Evolutionary conservation across 2,888 invertebrate genomes (phyloP).

Genomic region (Octonoba sinensis): DNA sequence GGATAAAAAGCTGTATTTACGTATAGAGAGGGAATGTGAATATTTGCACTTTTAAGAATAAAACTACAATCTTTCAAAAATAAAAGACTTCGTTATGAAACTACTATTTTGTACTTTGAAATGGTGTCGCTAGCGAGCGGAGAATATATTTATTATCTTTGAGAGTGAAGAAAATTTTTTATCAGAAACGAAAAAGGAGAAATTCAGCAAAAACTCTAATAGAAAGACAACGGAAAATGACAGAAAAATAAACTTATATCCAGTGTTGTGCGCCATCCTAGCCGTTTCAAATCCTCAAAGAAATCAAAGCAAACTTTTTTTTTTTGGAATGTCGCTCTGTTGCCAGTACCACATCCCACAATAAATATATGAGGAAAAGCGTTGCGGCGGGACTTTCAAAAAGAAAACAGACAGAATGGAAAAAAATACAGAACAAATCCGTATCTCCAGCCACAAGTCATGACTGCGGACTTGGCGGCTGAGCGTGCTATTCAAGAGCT

Average conservation of each 20-base stretch:
- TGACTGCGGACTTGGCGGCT: slow-evolving; percentile 23
- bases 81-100: too few relatives aligned
- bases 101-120: neutral
- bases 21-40: too few relatives aligned
- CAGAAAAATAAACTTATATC: slow-evolving; percentile 7
- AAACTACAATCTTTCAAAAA: too few relatives aligned
- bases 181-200: slow-evolving; percentile 13
- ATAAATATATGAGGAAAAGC: slow-evolving; percentile 17
- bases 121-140: slow-evolving; percentile 13
- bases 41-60: too few relatives aligned
- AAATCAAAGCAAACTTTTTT: slow-evolving; percentile 18
- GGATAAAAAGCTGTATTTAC: too few relatives aligned
- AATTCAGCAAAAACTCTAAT: slow-evolving; percentile 41
- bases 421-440: slow-evolving; percentile 26
- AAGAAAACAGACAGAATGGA: slow-evolving; percentile 21
- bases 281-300: slow-evolving; percentile 16
- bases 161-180: slow-evolving; percentile 21
- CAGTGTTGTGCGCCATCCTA: slow-evolving; percentile 8
- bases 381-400: too few relatives aligned
- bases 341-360: neutral
- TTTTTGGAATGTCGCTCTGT: slow-evolving; percentile 3
- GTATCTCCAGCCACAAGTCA: slow-evolving; percentile 37
- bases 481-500: slow-evolving; percentile 1
- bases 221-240: slow-evolving; percentile 17
- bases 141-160: slow-evolving; percentile 48